Conservation (phyloP, 1,140 invertebrate species). For the Pantala flavescens region DNA sequence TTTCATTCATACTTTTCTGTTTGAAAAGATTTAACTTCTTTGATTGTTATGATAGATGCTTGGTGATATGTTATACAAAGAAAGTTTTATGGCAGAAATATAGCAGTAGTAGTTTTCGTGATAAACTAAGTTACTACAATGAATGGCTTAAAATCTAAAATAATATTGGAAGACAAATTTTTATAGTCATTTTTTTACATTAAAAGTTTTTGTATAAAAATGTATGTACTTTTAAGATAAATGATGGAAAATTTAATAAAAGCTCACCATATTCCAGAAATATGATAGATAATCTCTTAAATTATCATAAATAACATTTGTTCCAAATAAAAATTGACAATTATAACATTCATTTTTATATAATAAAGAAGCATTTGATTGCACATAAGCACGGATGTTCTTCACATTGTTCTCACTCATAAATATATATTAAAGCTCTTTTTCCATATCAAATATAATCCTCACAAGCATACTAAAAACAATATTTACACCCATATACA, state of each 20-base stretch:
- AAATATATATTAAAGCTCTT: background rate
- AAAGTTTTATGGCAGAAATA: too few species aligned
- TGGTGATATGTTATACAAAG: too few species aligned
- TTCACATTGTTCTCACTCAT: background rate
- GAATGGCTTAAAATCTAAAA: too few species aligned
- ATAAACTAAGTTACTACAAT: too few species aligned
- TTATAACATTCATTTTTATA: background rate
- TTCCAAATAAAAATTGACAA: background rate
- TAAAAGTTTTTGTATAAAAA: too few species aligned
- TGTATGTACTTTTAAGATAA: too few species aligned
- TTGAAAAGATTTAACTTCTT: too few species aligned
- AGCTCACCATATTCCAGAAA: background rate
- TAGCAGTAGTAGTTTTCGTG: too few species aligned
- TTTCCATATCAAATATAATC: background rate
- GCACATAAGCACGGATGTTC: background rate
- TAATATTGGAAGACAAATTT: too few species aligned
- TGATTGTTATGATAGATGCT: too few species aligned
- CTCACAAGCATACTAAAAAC: background rate
- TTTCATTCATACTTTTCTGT: too few species aligned
- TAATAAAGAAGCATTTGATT: background rate
- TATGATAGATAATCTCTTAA: background rate
- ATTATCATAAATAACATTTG: background rate
- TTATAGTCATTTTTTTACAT: too few species aligned
- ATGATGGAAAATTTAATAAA: background rate
- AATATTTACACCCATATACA: background rate